Base-by-base conservation (phyloP, 2,113 vertebrate species). In the Pagrus major region DNA sequence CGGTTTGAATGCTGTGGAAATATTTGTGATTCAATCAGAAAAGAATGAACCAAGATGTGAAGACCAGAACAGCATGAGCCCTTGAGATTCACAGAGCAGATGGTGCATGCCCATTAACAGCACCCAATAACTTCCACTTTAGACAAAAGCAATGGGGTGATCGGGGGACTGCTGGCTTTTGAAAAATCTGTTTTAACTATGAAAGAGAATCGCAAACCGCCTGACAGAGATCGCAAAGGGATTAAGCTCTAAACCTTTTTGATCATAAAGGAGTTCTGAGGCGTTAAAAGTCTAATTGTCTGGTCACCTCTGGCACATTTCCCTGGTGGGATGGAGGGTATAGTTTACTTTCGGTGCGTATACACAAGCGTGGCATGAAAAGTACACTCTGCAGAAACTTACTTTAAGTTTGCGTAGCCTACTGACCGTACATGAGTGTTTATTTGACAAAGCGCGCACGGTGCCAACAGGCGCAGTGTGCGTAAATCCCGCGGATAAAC, bases 381-480 rank as follows among this genome's bases (percentile, higher is more conserved):
- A 56, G 46, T 33, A 72, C 3, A 74, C 21, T 1, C 10, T 37
- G 23, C 0, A 25, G n/a, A 42, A 90, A 86, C 77, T 88, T 79
- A 6, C 70, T 47, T 35, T 1, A 81, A 82, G 83, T 89, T 88
- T 84, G n/a, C 51, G 27, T 9, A 23, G 20, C 15, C 14, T 35
- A 5, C 7, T 66, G 33, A 29, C 56, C 14, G 23, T 18, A 31
- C 6, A 51, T 14, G 15, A 1, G 4, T 16, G 42, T 44, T 65
- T 21, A 18, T 51, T 33, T 81, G 25, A 20, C 51, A 63, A 31
- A 56, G 47, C 71, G 51, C 64, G 41, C 37, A 20, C 1, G 4
- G 51, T 72, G 74, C 76, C 76, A 84, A 71, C 31, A 47, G 71
- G 29, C 58, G 59, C 81, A 61, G 49, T 66, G 69, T 94, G 95